Base-by-base conservation (phyloP, 2,888 invertebrate species). In the Temnothorax ravouxi region DNA sequence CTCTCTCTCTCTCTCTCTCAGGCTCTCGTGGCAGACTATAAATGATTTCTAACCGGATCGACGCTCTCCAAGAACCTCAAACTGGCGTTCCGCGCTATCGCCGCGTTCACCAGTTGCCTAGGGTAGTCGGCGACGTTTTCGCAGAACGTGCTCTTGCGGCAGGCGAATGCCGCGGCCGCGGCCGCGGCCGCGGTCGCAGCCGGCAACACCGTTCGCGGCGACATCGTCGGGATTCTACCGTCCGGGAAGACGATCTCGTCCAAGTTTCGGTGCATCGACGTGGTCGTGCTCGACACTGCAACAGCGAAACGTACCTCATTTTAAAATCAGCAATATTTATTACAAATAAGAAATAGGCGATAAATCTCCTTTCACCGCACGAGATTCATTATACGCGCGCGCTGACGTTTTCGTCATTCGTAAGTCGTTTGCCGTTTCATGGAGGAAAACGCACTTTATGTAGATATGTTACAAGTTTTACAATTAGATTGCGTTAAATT, bases 171-270 rank as follows among this genome's bases (percentile, higher is more conserved):
- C 29, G 29, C 29, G 52, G 15, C 25, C 25, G 25, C 25, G 25
- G 25, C 1, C 25, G 25, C 25, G 25, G 25, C 25, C 25, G n/a
- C n/a, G n/a, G n/a, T 25, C 25, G 2, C 25, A 47, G 15, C 61
- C 15, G 62, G 54, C 4, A 15, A 0, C 6, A 15, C 5, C 25
- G 25, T 66, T 29, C 1, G 25, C 9, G 72, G 62, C 15, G 15
- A 15, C 3, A 18, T 56, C 18, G 25, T 11, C 5, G 29, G 4
- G 11, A 44, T 15, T 13, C n/a, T 64, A 18, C 75, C 69, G 18
- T 92, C 91, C 0, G 93, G 94, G 75, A 94, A 94, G 41, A 93
- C 72, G 34, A 94, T 91, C 77, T 84, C 90, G 29, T 92, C 91
- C 5, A 15, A 88, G 25, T 25, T 8, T 25, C 85, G 64, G 1